Percentiles rank a stretch among this genome's conserved stretches.
phyloP scores from a whole-genome alignment of 2,888 invertebrate genomes.

The Argynnis bischoffii region DNA sequence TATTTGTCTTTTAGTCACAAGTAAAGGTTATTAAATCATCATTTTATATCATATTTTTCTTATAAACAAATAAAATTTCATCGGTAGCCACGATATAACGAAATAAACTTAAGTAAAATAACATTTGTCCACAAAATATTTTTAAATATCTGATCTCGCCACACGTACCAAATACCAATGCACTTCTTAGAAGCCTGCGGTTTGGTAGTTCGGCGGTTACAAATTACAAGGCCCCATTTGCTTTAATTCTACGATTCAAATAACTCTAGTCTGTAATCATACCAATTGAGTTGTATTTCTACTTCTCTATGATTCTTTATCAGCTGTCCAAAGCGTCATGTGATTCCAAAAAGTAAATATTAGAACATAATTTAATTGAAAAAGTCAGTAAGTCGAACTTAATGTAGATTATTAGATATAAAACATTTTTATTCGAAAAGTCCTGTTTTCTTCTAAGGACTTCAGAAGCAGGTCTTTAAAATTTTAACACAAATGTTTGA shows the following conservation, averaged over 20 bases:
- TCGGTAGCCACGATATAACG: too few relatives aligned
- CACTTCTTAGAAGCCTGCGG: conserved; percentile 58
- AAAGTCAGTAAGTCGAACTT: not conserved
- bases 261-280: conserved; percentile 76
- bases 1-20: too few relatives aligned
- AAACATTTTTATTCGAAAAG: too few relatives aligned
- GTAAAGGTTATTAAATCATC: too few relatives aligned
- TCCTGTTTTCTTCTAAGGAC: too few relatives aligned
- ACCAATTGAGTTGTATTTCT: conserved; percentile 41
- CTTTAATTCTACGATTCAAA: conserved; percentile 70
- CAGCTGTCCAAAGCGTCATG: conserved; percentile 9
- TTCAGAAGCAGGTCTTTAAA: too few relatives aligned
- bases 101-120: too few relatives aligned
- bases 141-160: conserved; percentile 35
- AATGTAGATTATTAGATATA: too few relatives aligned
- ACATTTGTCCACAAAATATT: not conserved
- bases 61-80: too few relatives aligned
- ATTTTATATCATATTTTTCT: too few relatives aligned
- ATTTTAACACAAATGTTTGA: too few relatives aligned
- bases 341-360: not conserved
- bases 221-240: conserved; percentile 73
- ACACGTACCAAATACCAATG: conserved; percentile 6
- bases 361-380: not conserved
- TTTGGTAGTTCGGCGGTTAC: conserved; percentile 52
- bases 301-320: conserved; percentile 29